These are phyloP conservation scores for Chloropsis hardwickii DNA, from an alignment of 2,113 vertebrate genomes.

Conservation along the genomic window DNA sequence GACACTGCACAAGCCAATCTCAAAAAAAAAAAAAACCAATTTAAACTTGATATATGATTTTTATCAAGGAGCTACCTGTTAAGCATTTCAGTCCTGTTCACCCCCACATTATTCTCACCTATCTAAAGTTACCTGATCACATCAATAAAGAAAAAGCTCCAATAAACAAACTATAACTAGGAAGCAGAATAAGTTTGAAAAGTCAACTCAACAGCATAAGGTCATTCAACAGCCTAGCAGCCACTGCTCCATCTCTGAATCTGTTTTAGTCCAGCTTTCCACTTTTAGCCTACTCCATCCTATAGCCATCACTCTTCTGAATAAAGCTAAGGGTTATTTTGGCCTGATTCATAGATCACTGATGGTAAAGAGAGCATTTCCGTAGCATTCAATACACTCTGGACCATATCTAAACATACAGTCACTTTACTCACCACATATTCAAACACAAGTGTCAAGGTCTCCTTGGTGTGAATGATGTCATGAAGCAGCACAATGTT, in stretches of 20 bases:
- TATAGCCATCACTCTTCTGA: neutral
- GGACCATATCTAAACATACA: neutral
- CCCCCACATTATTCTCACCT: neutral
- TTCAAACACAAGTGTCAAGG: conserved; percentile 95
- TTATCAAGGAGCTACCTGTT: neutral
- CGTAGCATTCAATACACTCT: neutral
- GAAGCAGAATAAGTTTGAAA: neutral
- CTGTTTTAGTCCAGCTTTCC: neutral
- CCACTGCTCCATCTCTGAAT: neutral
- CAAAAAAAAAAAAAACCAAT: neutral
- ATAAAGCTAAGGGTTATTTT: neutral
- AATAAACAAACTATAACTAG: neutral
- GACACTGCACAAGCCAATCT: neutral
- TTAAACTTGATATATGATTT: neutral
- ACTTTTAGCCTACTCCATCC: neutral
- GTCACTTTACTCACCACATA: conserved; percentile 89
- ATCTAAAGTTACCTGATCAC: neutral
- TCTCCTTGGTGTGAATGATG: conserved; percentile 98
- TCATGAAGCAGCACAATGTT: conserved; percentile 98
- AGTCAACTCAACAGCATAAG: neutral
- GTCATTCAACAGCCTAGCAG: neutral
- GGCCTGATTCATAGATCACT: neutral
- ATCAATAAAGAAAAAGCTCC: neutral
- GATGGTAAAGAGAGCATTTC: neutral
- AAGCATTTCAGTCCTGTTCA: neutral